Percentiles rank a stretch among this genome's conserved stretches.
phyloP scores from a whole-genome alignment of 2,888 invertebrate genomes.

The Nomada hirtipes region DNA sequence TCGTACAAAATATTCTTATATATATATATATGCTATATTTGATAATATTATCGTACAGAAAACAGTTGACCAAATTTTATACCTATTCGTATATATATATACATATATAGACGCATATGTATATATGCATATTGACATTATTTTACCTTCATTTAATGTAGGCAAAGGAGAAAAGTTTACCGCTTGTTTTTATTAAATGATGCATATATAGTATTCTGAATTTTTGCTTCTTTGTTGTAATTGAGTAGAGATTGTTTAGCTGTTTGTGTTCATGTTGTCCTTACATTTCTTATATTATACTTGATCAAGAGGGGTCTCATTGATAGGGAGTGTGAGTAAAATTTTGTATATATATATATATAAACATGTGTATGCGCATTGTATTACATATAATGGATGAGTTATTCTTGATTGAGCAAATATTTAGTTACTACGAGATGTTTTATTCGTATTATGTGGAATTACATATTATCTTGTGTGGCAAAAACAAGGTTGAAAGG shows the following conservation, averaged over 20 bases:
- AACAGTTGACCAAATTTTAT: slow-evolving; percentile 78
- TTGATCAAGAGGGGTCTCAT: slow-evolving; percentile 44
- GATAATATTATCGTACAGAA: slow-evolving; percentile 71
- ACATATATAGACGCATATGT: slow-evolving; percentile 46
- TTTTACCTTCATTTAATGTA: slow-evolving; percentile 62
- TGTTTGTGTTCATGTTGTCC: slow-evolving; percentile 67
- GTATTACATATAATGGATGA: slow-evolving; percentile 31
- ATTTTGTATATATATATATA: slow-evolving; percentile 56
- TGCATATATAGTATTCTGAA: slow-evolving; percentile 62
- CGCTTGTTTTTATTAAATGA: slow-evolving; percentile 69
- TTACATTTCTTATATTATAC: slow-evolving; percentile 48
- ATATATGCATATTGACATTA: slow-evolving; percentile 54
- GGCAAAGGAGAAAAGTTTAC: slow-evolving; percentile 59
- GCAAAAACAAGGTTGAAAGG: slow-evolving; percentile 37
- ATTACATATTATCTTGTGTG: slow-evolving; percentile 36
- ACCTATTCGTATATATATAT: slow-evolving; percentile 53
- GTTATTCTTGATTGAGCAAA: slow-evolving; percentile 47
- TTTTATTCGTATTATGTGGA: slow-evolving; percentile 48
- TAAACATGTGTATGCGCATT: slow-evolving; percentile 31
- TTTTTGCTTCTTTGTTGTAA: slow-evolving; percentile 74
- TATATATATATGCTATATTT: slow-evolving; percentile 68
- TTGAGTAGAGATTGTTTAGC: slow-evolving; percentile 74
- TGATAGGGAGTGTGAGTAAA: slow-evolving; percentile 23
- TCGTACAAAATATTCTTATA: slow-evolving; percentile 76
- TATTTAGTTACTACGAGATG: slow-evolving; percentile 47